Percentiles rank a stretch among this genome's conserved stretches.
Conservation (phyloP, 2,797 vertebrate genomes). For the Aphelocoma californica region DNA sequence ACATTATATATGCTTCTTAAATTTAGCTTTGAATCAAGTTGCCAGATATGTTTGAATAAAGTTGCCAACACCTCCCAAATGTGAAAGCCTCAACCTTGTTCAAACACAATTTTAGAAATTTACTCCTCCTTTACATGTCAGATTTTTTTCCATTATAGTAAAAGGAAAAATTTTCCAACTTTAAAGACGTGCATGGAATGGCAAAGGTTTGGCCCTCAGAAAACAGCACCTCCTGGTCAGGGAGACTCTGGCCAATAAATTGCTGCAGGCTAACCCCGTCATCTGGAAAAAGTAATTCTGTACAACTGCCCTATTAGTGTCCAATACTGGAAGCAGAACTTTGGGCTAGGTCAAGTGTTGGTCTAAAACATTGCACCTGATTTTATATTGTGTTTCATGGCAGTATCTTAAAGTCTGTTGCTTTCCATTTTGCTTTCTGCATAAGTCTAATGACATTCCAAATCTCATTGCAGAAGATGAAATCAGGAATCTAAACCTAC, state of each 20-base stretch:
- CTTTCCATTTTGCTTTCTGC: background rate
- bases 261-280: background rate
- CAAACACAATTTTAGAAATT: background rate
- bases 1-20: slow-evolving; percentile 7
- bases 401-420: background rate
- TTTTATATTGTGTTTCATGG: background rate
- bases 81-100: background rate
- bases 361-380: background rate
- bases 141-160: background rate
- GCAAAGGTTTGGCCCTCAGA: background rate
- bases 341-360: rapidly evolving
- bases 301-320: background rate
- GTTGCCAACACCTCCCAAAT: background rate
- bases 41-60: background rate
- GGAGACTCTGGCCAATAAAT: background rate
- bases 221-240: background rate
- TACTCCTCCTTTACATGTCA: background rate
- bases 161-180: background rate
- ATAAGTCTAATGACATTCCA: background rate
- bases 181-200: background rate
- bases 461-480: background rate
- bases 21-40: slow-evolving; percentile 4
- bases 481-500: background rate
- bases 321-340: background rate
- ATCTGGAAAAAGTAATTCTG: background rate